These are phyloP conservation scores for Acropora tenuis DNA, from an alignment of 64 coral and sea anemone genomes.

Conservation along the genomic window DNA sequence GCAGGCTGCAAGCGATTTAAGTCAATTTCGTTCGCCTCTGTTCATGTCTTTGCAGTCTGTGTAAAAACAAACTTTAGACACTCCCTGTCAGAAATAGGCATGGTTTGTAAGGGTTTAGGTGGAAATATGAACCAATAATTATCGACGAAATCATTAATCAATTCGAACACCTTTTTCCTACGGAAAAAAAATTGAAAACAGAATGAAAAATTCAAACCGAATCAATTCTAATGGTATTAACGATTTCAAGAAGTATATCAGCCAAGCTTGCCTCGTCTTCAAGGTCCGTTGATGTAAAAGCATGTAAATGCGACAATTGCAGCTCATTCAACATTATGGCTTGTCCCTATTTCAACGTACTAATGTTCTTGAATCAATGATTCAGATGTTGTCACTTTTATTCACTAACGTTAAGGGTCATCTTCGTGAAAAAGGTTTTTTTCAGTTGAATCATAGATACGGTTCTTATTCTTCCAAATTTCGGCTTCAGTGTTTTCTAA, in stretches of 20 bases:
- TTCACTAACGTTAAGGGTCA: neutral
- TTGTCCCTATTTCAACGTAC: too few species aligned
- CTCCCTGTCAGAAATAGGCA: neutral
- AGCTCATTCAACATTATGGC: too few species aligned
- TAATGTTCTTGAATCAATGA: neutral
- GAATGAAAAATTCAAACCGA: too few species aligned
- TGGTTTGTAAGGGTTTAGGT: neutral
- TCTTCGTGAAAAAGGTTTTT: neutral
- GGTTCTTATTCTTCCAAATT: too few species aligned
- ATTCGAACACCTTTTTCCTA: neutral
- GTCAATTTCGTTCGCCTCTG: neutral
- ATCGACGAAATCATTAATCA: slow-evolving; percentile 18
- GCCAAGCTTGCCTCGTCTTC: neutral
- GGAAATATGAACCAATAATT: neutral
- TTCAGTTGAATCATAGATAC: too few species aligned
- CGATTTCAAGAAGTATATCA: neutral
- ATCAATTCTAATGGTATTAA: neutral
- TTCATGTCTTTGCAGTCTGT: neutral
- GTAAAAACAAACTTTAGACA: neutral
- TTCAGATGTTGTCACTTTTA: neutral
- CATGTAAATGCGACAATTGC: neutral
- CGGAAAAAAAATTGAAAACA: too few species aligned
- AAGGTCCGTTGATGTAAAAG: neutral
- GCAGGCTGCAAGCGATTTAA: neutral
- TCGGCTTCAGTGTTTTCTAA: too few species aligned